A percentile compares a stretch with the other conserved stretches of the same genome.
Conservation (phyloP, 2,888 invertebrate species). For the Camponotus fellah region DNA sequence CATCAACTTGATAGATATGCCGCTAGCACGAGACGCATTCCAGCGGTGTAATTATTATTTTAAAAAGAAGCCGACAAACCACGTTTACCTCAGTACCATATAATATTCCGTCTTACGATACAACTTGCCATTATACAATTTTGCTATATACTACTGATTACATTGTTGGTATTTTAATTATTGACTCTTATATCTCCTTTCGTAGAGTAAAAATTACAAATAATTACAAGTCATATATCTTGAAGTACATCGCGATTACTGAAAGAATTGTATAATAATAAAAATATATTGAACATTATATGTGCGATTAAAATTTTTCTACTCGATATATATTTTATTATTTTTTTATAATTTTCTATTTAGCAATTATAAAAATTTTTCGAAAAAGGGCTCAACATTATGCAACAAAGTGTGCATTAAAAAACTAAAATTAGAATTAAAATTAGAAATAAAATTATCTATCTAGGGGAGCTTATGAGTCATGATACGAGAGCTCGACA, state of each 20-base stretch:
- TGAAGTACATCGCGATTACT: background rate
- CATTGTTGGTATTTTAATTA: background rate
- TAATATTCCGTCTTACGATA: conserved; percentile 11
- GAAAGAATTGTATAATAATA: background rate
- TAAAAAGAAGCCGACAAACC: conserved; percentile 19
- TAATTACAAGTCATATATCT: background rate
- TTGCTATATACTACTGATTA: background rate
- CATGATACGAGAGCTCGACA: conserved; percentile 9
- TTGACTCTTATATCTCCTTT: background rate
- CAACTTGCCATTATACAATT: background rate
- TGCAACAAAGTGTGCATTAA: background rate
- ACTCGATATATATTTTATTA: background rate
- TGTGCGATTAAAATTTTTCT: background rate
- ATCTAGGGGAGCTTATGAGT: background rate
- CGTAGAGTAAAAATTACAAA: background rate
- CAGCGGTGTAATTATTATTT: conserved; percentile 39
- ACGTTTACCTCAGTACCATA: conserved; percentile 12
- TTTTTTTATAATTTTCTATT: background rate
- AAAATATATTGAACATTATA: background rate
- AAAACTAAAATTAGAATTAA: background rate
- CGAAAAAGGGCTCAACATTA: background rate
- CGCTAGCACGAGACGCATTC: conserved; percentile 33
- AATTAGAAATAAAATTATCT: background rate
- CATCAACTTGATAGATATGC: conserved; percentile 25
- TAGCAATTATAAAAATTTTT: too few species aligned